Evolutionary conservation across 2,113 vertebrate genomes (phyloP).

Genomic region (Alexandromys fortis): DNA sequence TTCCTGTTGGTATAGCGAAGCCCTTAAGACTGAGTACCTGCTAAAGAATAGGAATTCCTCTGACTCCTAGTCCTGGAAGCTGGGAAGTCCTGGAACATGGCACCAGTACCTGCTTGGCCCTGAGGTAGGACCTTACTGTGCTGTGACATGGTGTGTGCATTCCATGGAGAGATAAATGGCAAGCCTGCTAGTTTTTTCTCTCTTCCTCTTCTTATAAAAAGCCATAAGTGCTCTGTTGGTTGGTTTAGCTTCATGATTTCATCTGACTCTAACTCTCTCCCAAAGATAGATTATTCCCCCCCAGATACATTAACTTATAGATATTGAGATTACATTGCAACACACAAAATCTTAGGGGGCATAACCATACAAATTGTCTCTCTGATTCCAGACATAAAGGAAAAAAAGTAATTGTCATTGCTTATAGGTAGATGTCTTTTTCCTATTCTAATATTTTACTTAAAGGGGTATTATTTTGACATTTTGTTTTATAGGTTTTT

Average conservation of each 20-base stretch:
- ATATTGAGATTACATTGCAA: background rate
- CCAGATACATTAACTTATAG: background rate
- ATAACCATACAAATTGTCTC: background rate
- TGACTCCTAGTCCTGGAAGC: background rate
- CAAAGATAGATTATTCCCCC: background rate
- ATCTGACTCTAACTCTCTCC: background rate
- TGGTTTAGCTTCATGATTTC: too few relatives aligned
- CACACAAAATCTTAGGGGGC: background rate
- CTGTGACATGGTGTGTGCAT: background rate
- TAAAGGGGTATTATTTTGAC: background rate
- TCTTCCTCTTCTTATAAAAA: background rate
- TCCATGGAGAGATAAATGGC: background rate
- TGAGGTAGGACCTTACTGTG: background rate
- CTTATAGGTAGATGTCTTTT: background rate
- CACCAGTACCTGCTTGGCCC: background rate
- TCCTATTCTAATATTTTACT: background rate
- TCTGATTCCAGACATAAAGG: background rate
- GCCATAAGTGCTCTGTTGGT: too few relatives aligned
- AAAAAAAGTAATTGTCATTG: background rate
- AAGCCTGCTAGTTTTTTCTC: background rate
- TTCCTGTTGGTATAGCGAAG: background rate
- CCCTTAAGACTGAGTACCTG: background rate
- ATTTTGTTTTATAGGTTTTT: background rate
- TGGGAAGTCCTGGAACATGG: background rate
- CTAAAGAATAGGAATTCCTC: background rate